Conservation (phyloP, 2,113 vertebrate genomes). For the Psettodes erumei region DNA sequence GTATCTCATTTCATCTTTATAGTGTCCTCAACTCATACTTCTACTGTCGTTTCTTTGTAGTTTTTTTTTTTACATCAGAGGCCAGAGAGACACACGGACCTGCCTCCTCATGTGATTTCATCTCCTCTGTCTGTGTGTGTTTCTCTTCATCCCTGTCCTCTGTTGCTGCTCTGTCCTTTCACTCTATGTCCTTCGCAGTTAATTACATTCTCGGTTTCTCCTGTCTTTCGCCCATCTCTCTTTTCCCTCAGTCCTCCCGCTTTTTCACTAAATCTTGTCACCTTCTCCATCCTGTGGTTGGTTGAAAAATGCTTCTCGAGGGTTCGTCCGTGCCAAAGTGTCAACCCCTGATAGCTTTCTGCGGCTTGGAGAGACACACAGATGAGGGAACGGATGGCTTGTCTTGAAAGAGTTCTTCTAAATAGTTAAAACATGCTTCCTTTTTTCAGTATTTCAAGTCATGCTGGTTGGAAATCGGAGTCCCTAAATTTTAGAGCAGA, state of each 20-base stretch:
- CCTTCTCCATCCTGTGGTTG: slow-evolving; percentile 22
- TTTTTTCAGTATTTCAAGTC: background rate
- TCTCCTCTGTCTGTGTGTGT: slow-evolving; percentile 14
- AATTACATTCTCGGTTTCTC: slow-evolving; percentile 42
- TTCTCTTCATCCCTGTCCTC: slow-evolving; percentile 39
- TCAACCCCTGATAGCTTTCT: slow-evolving; percentile 12
- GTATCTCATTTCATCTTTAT: slow-evolving; percentile 6
- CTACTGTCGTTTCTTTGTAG: background rate
- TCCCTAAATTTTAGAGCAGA: background rate
- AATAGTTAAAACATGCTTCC: background rate
- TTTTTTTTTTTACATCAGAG: background rate
- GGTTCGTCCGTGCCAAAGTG: slow-evolving; percentile 6
- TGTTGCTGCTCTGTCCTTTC: slow-evolving; percentile 28
- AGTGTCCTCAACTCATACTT: background rate
- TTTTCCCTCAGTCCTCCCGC: background rate
- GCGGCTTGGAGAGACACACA: slow-evolving; percentile 18
- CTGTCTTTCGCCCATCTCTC: slow-evolving; percentile 15
- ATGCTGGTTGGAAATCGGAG: background rate
- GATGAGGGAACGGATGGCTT: background rate
- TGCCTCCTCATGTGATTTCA: slow-evolving; percentile 7
- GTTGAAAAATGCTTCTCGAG: slow-evolving; percentile 20
- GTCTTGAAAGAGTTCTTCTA: background rate
- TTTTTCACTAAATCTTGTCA: slow-evolving; percentile 31
- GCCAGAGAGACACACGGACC: background rate
- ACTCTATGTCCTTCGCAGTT: slow-evolving; percentile 43